These are phyloP conservation scores for Mus minutoides DNA, from an alignment of 2,797 vertebrate genomes.

Conservation along the genomic window DNA sequence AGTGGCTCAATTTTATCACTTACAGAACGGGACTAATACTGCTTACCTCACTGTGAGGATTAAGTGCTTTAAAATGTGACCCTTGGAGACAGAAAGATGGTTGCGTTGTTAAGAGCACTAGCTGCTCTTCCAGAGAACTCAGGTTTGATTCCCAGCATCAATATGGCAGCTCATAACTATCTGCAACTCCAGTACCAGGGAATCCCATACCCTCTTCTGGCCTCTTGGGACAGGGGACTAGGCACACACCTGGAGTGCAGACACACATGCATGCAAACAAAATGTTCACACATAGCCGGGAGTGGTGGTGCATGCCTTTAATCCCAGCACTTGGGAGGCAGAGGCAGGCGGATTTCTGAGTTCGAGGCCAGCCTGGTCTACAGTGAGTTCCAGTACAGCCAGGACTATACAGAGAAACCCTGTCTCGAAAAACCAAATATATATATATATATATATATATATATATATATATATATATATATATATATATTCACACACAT, in stretches of 20 bases:
- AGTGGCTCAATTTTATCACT: neutral
- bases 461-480: too few species aligned
- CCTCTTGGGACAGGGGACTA: neutral
- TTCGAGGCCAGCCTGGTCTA: too few species aligned
- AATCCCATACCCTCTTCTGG: neutral
- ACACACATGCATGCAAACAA: neutral
- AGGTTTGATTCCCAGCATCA: neutral
- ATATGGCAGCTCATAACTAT: neutral
- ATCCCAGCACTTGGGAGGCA: too few species aligned
- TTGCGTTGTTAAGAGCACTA: neutral
- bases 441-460: too few species aligned
- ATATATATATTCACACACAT: rapidly evolving
- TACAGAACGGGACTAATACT: constrained; percentile 5
- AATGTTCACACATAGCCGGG: neutral
- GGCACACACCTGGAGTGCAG: neutral
- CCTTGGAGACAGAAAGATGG: neutral
- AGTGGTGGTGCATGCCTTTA: too few species aligned
- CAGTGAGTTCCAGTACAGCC: too few species aligned
- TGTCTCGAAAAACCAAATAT: too few species aligned
- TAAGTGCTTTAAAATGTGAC: constrained; percentile 16
- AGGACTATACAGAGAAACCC: too few species aligned
- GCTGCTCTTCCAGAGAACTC: neutral
- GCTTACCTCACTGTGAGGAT: neutral
- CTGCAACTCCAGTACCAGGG: neutral
- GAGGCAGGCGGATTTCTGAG: too few species aligned